Conservation (phyloP, 2,797 vertebrate species). For the Propithecus perrieri region DNA sequence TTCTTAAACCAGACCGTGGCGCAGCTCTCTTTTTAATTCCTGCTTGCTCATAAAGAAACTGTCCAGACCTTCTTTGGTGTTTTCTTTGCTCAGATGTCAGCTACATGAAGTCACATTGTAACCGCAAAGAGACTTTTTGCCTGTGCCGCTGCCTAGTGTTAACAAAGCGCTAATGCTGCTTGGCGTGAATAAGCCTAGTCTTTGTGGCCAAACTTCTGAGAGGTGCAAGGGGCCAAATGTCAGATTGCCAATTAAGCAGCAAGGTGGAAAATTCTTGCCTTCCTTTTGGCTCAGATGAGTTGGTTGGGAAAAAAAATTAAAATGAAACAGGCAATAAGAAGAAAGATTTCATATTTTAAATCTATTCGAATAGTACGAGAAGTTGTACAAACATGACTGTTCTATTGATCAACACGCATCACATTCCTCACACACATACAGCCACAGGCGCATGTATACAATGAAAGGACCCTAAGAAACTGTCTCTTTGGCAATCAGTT, state of each 20-base stretch:
- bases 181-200: slow-evolving; percentile 76
- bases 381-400: not conserved
- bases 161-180: slow-evolving; percentile 82
- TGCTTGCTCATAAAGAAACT: slow-evolving; percentile 26
- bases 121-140: slow-evolving; percentile 69
- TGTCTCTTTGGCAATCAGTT: not conserved
- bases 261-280: slow-evolving; percentile 85
- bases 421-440: not conserved
- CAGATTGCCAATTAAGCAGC: slow-evolving; percentile 81
- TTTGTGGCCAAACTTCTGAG: slow-evolving; percentile 77
- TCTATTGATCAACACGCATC: not conserved
- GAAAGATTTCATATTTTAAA: slow-evolving; percentile 58
- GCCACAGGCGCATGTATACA: fast-evolving
- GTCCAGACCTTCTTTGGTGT: slow-evolving; percentile 1
- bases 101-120: slow-evolving; percentile 52
- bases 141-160: slow-evolving; percentile 62
- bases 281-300: slow-evolving; percentile 72
- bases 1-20: not conserved
- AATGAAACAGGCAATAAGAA: slow-evolving; percentile 64
- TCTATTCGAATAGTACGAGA: not conserved
- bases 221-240: slow-evolving; percentile 78
- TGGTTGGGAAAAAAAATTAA: slow-evolving; percentile 38
- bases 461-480: not conserved
- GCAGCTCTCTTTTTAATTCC: not conserved
- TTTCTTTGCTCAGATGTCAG: slow-evolving; percentile 58